phyloP scores from a whole-genome alignment of 2,888 invertebrate species.

The Nezara viridula region DNA sequence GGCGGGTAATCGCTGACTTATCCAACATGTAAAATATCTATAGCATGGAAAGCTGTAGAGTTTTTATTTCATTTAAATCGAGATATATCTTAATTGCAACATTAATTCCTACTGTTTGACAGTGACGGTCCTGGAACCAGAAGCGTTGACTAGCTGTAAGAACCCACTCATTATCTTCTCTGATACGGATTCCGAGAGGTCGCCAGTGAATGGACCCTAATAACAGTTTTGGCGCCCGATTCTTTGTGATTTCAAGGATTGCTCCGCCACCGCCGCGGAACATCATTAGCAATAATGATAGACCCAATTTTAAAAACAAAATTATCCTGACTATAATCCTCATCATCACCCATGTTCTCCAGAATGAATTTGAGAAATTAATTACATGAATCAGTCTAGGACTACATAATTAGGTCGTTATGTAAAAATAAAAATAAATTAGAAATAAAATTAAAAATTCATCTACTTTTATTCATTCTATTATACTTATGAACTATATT shows the following conservation, averaged over 20 bases:
- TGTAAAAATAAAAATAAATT: neutral
- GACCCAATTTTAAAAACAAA: neutral
- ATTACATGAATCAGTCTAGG: neutral
- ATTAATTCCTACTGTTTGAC: neutral
- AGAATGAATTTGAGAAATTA: neutral
- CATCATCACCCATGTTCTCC: neutral
- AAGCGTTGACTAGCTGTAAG: neutral
- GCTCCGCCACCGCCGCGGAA: neutral
- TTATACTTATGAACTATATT: neutral
- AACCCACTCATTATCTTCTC: neutral
- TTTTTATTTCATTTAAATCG: too few species aligned
- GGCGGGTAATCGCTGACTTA: neutral
- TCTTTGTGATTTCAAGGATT: neutral
- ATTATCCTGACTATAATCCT: neutral
- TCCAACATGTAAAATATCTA: neutral
- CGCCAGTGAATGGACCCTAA: neutral
- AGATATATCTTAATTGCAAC: neutral
- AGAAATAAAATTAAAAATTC: neutral
- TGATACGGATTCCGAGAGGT: neutral
- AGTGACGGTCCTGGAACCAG: neutral
- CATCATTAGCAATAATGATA: neutral
- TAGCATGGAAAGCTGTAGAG: neutral
- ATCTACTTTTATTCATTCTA: neutral
- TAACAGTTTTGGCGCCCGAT: conserved; percentile 4
- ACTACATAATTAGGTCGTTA: neutral